Conservation (phyloP, 2,113 vertebrate species). For the Triplophysa rosa region DNA sequence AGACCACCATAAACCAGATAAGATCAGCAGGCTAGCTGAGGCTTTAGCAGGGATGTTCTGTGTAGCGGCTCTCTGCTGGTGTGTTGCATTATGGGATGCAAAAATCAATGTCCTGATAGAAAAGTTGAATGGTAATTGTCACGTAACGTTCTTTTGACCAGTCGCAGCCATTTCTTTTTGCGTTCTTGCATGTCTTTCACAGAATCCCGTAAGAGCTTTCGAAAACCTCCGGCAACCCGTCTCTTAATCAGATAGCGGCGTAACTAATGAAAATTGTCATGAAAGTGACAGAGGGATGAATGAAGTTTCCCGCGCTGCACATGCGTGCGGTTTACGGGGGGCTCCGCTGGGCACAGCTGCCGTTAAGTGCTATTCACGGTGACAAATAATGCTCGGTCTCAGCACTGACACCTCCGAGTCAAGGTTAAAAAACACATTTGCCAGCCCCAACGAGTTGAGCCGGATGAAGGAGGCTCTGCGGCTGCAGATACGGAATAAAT, state of each 20-base stretch:
- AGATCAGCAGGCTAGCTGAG: not conserved
- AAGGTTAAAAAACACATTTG: slow-evolving; percentile 89
- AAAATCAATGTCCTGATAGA: not conserved
- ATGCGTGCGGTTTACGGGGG: slow-evolving; percentile 70
- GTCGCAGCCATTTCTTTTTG: not conserved
- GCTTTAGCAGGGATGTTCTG: not conserved
- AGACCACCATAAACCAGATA: too few species aligned
- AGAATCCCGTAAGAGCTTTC: slow-evolving; percentile 7
- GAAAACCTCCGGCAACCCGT: slow-evolving; percentile 43
- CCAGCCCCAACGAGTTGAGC: slow-evolving; percentile 65
- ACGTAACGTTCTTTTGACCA: not conserved
- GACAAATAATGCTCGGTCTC: slow-evolving; percentile 88
- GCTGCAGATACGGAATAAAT: slow-evolving; percentile 62
- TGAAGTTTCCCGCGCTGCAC: slow-evolving; percentile 84
- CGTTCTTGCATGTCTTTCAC: not conserved
- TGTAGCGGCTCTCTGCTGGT: too few species aligned
- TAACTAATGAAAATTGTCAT: slow-evolving; percentile 94
- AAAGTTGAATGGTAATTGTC: not conserved
- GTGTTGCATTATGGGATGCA: slow-evolving; percentile 24
- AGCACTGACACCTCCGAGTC: slow-evolving; percentile 85
- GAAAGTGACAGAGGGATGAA: slow-evolving; percentile 97
- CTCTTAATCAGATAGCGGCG: slow-evolving; percentile 87
- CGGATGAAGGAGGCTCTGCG: slow-evolving; percentile 53
- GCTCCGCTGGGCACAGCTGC: slow-evolving; percentile 78
- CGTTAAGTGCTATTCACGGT: slow-evolving; percentile 87